These are phyloP conservation scores for Sebastes melanostomus DNA, from an alignment of 2,797 vertebrate genomes.

Conservation along the genomic window DNA sequence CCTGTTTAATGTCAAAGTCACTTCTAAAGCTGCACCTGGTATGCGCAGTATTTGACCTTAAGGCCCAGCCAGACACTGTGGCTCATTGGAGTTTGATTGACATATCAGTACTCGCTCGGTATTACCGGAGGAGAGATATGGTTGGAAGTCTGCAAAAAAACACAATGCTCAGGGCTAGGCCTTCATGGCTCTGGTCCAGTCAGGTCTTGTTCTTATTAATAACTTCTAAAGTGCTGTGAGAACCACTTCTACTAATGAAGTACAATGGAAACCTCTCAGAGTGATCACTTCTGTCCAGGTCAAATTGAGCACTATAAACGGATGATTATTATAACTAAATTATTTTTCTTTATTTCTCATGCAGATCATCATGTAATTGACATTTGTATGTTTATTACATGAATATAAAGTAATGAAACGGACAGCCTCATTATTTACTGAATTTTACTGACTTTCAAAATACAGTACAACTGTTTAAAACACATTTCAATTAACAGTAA, in stretches of 20 bases:
- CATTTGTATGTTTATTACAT: too few species aligned
- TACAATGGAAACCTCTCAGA: neutral
- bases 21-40: conserved; percentile 75
- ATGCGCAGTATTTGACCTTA: conserved; percentile 78
- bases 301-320: too few species aligned
- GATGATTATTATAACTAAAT: too few species aligned
- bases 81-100: conserved; percentile 73
- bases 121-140: conserved; percentile 27
- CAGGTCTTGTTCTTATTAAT: conserved; percentile 17
- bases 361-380: too few species aligned
- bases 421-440: accelerated
- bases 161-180: neutral
- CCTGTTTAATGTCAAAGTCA: conserved; percentile 80
- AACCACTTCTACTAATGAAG: conserved; percentile 3
- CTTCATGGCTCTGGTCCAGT: neutral
- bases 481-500: too few species aligned
- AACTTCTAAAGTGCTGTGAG: conserved; percentile 6
- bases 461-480: too few species aligned
- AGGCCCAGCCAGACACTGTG: conserved; percentile 71
- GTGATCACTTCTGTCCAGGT: too few species aligned
- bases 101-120: conserved; percentile 47
- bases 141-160: conserved; percentile 26
- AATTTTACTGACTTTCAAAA: too few species aligned
- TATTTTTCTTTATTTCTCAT: too few species aligned
- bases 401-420: too few species aligned